These are phyloP conservation scores for Cerceris ruficornis DNA, from an alignment of 2,888 invertebrate genomes.

Conservation along the genomic window DNA sequence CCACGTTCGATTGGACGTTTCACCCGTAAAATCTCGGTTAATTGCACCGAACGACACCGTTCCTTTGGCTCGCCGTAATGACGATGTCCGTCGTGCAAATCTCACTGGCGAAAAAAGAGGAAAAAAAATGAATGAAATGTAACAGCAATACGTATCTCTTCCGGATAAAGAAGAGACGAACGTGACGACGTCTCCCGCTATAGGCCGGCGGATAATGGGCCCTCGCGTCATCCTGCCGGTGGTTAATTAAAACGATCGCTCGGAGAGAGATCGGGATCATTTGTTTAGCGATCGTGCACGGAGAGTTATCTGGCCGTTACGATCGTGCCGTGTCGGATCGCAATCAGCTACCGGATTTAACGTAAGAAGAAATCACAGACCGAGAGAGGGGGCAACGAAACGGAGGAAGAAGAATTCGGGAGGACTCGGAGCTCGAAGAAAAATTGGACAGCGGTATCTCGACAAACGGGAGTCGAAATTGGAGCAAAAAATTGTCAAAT, in stretches of 20 bases:
- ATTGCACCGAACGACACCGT: too few relatives aligned
- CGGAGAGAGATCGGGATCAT: constrained; percentile 68
- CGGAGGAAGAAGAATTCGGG: constrained; percentile 9
- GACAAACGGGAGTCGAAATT: neutral
- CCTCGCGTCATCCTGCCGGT: constrained; percentile 45
- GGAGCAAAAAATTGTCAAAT: too few relatives aligned
- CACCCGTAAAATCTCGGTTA: too few relatives aligned
- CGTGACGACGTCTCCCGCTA: constrained; percentile 34
- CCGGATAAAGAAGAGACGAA: constrained; percentile 46
- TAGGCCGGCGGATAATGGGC: constrained; percentile 33
- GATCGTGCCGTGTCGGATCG: constrained; percentile 76
- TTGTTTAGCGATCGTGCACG: constrained; percentile 74
- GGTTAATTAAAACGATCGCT: constrained; percentile 71
- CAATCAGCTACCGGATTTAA: constrained; percentile 77
- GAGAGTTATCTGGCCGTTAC: constrained; percentile 72
- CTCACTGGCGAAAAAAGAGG: neutral
- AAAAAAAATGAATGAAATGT: neutral
- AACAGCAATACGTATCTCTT: constrained; percentile 8
- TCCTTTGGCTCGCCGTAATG: too few relatives aligned
- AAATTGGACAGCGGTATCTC: neutral
- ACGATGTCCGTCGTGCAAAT: too few relatives aligned
- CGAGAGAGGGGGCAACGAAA: constrained; percentile 15
- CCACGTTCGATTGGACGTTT: too few relatives aligned
- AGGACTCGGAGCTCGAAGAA: neutral
- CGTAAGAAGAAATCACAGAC: constrained; percentile 62